Evolutionary conservation across 2,113 vertebrate genomes (phyloP).

Genomic region (Nothocercus julius): DNA sequence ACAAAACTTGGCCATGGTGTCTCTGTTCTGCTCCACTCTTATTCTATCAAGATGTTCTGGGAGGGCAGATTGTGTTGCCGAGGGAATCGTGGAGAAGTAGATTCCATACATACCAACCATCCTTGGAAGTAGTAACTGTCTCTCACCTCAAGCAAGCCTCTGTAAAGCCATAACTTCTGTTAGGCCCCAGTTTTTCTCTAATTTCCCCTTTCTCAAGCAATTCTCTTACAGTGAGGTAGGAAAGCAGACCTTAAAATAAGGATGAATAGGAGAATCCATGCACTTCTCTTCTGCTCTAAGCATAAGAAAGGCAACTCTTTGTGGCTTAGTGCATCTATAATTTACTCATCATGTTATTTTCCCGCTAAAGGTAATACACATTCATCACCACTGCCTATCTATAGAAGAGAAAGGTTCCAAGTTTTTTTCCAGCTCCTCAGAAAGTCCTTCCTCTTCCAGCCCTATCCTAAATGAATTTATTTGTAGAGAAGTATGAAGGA

Average conservation of each 20-base stretch:
- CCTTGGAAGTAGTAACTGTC: no score
- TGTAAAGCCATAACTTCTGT: no score
- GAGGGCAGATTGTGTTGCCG: no score
- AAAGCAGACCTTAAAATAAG: conserved; percentile 19
- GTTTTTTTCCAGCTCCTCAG: not conserved
- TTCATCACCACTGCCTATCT: not conserved
- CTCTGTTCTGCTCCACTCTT: no score
- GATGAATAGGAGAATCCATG: not conserved
- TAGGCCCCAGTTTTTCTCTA: no score
- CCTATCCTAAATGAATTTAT: not conserved
- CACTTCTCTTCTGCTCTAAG: not conserved
- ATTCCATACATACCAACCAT: no score
- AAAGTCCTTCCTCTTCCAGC: not conserved
- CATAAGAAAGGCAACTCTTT: not conserved
- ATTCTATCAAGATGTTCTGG: no score
- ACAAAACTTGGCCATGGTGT: no score
- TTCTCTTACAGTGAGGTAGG: not conserved
- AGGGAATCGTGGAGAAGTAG: no score
- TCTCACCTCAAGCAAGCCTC: no score
- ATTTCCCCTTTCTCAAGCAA: no score
- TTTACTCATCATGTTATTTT: not conserved
- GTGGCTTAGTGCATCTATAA: not conserved
- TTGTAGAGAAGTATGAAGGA: not conserved
- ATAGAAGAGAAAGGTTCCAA: not conserved
- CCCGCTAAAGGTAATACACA: not conserved